Percentiles rank a stretch among this genome's conserved stretches.
Evolutionary conservation across 2,797 vertebrate species (phyloP).

Genomic region (Apodemus agrarius): DNA sequence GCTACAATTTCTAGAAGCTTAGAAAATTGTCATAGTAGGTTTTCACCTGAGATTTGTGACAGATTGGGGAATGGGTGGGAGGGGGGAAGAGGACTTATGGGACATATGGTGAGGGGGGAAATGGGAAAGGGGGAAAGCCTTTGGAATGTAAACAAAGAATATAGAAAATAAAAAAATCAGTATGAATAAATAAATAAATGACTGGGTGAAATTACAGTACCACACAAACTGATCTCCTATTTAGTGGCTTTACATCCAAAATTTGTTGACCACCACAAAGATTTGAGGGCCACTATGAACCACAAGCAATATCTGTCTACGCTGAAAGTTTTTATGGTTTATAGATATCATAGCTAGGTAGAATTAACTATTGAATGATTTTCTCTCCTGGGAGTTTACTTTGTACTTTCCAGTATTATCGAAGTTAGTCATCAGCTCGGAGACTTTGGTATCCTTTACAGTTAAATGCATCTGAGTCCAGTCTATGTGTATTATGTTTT

Average conservation of each 20-base stretch:
- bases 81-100: too few relatives aligned
- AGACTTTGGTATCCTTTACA: background rate
- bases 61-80: too few relatives aligned
- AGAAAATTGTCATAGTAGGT: background rate
- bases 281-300: background rate
- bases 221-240: too few relatives aligned
- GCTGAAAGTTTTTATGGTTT: background rate
- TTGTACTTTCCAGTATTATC: background rate
- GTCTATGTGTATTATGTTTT: background rate
- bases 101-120: too few relatives aligned
- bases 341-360: background rate
- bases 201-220: background rate
- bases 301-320: background rate
- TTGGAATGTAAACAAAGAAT: too few relatives aligned
- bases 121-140: too few relatives aligned
- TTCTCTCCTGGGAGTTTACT: background rate
- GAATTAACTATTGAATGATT: background rate
- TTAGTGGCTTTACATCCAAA: background rate
- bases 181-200: too few relatives aligned
- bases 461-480: background rate
- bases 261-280: background rate
- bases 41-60: background rate
- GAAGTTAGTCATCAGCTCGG: background rate
- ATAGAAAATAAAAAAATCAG: too few relatives aligned
- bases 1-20: background rate